These are phyloP conservation scores for Schizopygopsis pylzovi DNA, from an alignment of 2,797 vertebrate genomes.

Conservation along the genomic window DNA sequence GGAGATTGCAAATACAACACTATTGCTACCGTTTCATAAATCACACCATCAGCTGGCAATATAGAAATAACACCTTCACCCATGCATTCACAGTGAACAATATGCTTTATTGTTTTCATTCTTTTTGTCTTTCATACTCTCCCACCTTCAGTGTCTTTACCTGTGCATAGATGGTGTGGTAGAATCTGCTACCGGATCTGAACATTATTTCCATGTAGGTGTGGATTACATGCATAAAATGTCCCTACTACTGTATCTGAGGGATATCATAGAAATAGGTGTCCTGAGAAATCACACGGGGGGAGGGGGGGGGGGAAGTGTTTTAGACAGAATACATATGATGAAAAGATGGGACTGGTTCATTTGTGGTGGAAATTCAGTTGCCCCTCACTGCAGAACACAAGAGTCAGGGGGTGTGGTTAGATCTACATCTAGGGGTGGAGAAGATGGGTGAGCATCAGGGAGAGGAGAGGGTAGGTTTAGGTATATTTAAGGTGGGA, in stretches of 20 bases:
- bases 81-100: neutral
- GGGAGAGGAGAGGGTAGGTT: too few relatives aligned
- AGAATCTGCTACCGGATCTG: neutral
- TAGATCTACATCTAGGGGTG: too few relatives aligned
- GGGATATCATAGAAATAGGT: neutral
- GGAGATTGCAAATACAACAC: slow-evolving; percentile 5
- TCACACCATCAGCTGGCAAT: slow-evolving; percentile 22
- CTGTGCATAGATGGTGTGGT: neutral
- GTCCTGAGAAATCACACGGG: neutral
- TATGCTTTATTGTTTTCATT: slow-evolving; percentile 7
- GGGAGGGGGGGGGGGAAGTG: too few relatives aligned
- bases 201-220: neutral
- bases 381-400: too few relatives aligned
- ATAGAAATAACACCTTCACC: neutral
- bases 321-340: neutral
- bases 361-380: neutral
- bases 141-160: neutral
- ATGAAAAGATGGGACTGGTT: neutral
- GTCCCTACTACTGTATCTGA: neutral
- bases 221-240: neutral
- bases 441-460: too few relatives aligned
- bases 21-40: slow-evolving; percentile 5
- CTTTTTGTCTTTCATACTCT: slow-evolving; percentile 11
- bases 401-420: too few relatives aligned
- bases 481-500: too few relatives aligned